phyloP scores from a whole-genome alignment of 1,140 invertebrate species.

The Limonius californicus region DNA sequence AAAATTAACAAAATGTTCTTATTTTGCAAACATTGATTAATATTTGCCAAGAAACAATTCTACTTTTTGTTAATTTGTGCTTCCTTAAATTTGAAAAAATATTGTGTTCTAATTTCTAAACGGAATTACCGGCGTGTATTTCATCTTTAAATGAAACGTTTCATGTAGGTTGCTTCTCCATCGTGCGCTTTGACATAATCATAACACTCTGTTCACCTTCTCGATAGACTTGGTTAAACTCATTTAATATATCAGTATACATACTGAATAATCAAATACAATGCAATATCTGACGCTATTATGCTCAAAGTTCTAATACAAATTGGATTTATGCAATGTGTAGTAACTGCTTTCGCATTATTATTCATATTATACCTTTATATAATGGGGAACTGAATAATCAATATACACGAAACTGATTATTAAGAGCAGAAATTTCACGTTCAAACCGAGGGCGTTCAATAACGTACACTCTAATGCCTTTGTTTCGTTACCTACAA shows the following conservation, averaged over 20 bases:
- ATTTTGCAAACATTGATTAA: too few species aligned
- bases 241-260: conserved; percentile 9
- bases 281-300: conserved; percentile 10
- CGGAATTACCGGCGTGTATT: too few species aligned
- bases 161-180: too few species aligned
- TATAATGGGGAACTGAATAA: conserved; percentile 10
- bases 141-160: too few species aligned
- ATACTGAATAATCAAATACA: conserved; percentile 11
- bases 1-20: too few species aligned
- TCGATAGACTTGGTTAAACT: conserved; percentile 3
- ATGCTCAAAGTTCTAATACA: conserved; percentile 9
- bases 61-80: too few species aligned
- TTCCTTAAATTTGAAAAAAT: too few species aligned
- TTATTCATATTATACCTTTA: conserved; percentile 12
- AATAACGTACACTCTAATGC: background rate
- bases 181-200: background rate
- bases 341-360: conserved; percentile 14
- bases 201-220: background rate
- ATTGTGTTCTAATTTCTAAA: too few species aligned
- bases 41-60: too few species aligned
- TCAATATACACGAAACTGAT: conserved; percentile 7
- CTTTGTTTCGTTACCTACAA: background rate
- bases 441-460: background rate
- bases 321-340: conserved; percentile 15
- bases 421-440: background rate